Evolutionary conservation across 2,113 vertebrate genomes (phyloP), one percentile per base, ranked within the genome.

Genomic region (Merops nubicus): DNA sequence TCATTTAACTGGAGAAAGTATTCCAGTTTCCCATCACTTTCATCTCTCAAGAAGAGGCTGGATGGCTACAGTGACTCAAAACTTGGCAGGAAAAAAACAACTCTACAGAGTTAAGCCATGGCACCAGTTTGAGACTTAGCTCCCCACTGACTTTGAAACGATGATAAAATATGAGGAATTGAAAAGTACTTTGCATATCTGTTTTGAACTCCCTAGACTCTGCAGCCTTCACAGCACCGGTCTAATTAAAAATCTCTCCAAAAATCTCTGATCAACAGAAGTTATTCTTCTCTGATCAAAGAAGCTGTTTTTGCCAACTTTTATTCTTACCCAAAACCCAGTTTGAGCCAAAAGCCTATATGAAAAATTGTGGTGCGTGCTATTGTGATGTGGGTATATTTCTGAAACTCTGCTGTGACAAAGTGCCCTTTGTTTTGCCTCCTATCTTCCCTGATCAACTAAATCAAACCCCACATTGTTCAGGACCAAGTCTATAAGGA

Each of bases 221-320:
- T 19, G 36, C 60, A 91, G 90, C 82, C 72, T 84, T 88, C 68
- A 23, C 85, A 90, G 95, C 54, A 70, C 68, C 68, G 40, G 43
- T 78, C 88, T 93, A 95, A 95, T 91, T 94, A 96, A 93, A 96
- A 95, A 88, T 50, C 63, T 95, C 89, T 93, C 57, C 3, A 51
- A 94, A 92, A 96, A 86, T 81, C 85, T 94, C 92, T 64, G 80
- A 93, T 96, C 88, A 94, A 93, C 82, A 86, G 54, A 81, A 92
- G 88, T 93, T 94, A 87, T 78, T 93, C 89, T 96, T 94, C 85
- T 91, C 83, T 45, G 64, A 93, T 88, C 60, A 92, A 60, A 89
- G 83, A 38, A 81, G 85, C 88, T 93, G 92, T 15, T 96, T 94
- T 88, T 93, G 90, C 90, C 96, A 97, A 94, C 68, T 95, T 95